Evolutionary conservation across 2,797 vertebrate species (phyloP).

Genomic region (Rousettus madagascariensis): DNA sequence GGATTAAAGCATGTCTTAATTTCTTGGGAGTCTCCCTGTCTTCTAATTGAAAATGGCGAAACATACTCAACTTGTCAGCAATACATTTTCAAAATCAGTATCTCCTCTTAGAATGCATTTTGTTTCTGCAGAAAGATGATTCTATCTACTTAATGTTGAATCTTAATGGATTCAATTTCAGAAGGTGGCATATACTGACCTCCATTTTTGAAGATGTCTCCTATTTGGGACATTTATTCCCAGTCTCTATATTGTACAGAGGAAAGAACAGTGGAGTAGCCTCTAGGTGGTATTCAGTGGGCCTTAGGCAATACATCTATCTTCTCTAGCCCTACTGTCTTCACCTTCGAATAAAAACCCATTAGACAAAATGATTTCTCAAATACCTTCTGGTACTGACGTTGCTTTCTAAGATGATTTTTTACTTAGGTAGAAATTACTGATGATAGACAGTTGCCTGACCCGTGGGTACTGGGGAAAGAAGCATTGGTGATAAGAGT

Average conservation of each 20-base stretch:
- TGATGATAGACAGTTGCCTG: background rate
- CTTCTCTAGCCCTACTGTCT: background rate
- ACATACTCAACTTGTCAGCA: background rate
- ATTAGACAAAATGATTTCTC: background rate
- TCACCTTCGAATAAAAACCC: background rate
- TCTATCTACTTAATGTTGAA: background rate
- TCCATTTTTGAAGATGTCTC: background rate
- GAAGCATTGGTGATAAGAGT: background rate
- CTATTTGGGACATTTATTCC: background rate
- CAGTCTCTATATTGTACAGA: background rate
- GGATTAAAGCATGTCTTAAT: conserved; percentile 2
- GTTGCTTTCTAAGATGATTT: background rate
- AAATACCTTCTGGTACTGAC: background rate
- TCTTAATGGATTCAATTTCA: conserved; percentile 11
- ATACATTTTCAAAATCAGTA: conserved; percentile 20
- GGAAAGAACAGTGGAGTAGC: background rate
- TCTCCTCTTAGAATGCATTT: conserved; percentile 12
- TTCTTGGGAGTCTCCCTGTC: background rate
- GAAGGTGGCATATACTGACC: background rate
- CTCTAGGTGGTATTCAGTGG: background rate
- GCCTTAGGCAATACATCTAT: background rate
- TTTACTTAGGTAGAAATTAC: background rate
- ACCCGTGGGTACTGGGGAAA: background rate
- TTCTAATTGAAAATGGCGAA: background rate
- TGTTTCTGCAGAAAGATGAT: conserved; percentile 11